phyloP scores from a whole-genome alignment of 37 sponge, comb jelly and placozoan species.

The Dysidea cf. avara region DNA sequence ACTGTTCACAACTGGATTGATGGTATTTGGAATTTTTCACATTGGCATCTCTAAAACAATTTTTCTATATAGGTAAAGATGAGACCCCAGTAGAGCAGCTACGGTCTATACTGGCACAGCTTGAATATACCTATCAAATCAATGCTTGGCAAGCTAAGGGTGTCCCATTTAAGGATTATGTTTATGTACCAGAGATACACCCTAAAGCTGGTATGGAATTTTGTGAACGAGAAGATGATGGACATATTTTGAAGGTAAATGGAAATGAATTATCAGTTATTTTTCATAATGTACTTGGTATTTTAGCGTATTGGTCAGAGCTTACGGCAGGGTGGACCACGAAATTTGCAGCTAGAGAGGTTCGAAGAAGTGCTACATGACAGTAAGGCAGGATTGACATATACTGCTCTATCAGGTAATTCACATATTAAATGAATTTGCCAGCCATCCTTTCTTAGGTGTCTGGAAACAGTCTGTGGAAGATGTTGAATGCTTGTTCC shows the following conservation, averaged over 20 bases:
- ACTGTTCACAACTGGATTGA: too few species aligned
- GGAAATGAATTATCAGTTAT: too few species aligned
- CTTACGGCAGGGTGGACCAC: background rate
- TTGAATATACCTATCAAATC: background rate
- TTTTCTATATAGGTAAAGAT: too few species aligned
- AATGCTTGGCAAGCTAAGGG: conserved; percentile 1
- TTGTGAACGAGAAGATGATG: conserved; percentile 14
- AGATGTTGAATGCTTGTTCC: too few species aligned
- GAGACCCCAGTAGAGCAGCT: background rate
- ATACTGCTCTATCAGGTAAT: background rate
- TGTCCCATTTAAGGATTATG: conserved; percentile 6
- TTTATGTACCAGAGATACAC: conserved; percentile 12
- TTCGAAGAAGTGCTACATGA: background rate
- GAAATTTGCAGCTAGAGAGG: background rate
- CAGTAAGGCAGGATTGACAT: background rate
- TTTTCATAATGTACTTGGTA: background rate
- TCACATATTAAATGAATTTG: too few species aligned
- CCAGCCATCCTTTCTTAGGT: too few species aligned
- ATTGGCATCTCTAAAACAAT: too few species aligned
- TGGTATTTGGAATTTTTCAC: too few species aligned
- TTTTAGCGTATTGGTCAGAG: conserved; percentile 5
- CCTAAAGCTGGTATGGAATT: background rate
- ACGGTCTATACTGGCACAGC: conserved; percentile 11
- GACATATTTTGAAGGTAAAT: conserved; percentile 6
- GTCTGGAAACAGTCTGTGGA: too few species aligned